A percentile compares a stretch with the other conserved stretches of the same genome.
Conservation (phyloP, 92 coral and sea anemone species). For the Anthopleura xanthogrammica region DNA sequence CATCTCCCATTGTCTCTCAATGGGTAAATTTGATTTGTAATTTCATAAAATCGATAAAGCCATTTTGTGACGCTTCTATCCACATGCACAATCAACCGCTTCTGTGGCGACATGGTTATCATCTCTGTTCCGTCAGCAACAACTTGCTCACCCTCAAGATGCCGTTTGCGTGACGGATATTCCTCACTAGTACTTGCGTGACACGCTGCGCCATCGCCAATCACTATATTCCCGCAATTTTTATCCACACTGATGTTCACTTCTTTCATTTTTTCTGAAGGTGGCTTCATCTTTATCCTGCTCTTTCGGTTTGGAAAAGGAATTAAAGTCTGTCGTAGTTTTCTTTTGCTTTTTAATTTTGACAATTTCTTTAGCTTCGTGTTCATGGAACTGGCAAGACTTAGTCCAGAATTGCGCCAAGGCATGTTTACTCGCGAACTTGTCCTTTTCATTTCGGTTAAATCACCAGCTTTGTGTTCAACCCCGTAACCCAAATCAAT, state of each 20-base stretch:
- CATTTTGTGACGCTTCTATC: slow-evolving; percentile 4
- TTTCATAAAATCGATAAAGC: not conserved
- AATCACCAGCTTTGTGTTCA: not conserved
- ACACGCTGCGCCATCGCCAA: slow-evolving; percentile 14
- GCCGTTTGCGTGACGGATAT: not conserved
- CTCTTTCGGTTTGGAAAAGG: not conserved
- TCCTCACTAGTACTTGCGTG: not conserved
- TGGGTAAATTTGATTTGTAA: slow-evolving; percentile 49
- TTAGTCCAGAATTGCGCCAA: not conserved
- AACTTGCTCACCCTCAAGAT: not conserved
- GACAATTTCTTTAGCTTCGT: not conserved
- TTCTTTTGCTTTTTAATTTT: not conserved
- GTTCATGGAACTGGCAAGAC: not conserved
- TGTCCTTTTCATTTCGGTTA: not conserved
- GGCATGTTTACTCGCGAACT: not conserved
- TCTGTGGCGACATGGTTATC: slow-evolving; percentile 2
- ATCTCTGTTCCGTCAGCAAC: slow-evolving; percentile 8
- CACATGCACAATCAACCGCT: not conserved
- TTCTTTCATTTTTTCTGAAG: not conserved
- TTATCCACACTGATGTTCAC: not conserved
- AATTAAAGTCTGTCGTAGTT: not conserved
- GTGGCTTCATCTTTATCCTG: not conserved
- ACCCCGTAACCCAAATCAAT: not conserved
- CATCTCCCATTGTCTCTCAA: slow-evolving; percentile 68
- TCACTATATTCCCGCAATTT: not conserved